Percentiles rank a stretch among this genome's conserved stretches.
phyloP scores from a whole-genome alignment of 37 sponge, comb jelly and placozoan species.

The Tethya wilhelma region DNA sequence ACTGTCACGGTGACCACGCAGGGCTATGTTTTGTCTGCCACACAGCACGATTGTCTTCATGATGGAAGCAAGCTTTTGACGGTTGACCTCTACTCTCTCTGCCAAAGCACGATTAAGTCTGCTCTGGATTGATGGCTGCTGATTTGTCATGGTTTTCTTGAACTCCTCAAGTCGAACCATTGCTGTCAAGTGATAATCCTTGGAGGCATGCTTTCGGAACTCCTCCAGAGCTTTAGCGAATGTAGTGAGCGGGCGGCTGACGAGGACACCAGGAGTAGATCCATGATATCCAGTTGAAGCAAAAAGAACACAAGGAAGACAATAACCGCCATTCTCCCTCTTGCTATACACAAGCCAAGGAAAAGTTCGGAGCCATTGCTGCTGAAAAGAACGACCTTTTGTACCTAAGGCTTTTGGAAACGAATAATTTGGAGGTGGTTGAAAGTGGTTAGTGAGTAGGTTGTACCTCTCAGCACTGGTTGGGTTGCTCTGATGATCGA shows the following conservation, averaged over 20 bases:
- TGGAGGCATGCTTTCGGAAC: slow-evolving; percentile 25
- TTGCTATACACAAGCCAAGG: slow-evolving; percentile 50
- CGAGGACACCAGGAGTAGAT: slow-evolving; percentile 34
- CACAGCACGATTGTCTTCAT: slow-evolving; percentile 37
- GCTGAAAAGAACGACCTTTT: too few species aligned
- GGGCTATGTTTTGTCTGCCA: slow-evolving; percentile 46
- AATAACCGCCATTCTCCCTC: slow-evolving; percentile 56
- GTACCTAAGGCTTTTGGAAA: too few species aligned
- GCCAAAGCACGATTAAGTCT: neutral
- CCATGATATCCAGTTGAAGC: neutral
- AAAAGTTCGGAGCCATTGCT: too few species aligned
- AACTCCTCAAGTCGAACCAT: slow-evolving; percentile 30
- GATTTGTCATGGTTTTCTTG: slow-evolving; percentile 25
- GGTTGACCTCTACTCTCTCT: slow-evolving; percentile 19
- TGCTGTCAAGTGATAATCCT: slow-evolving; percentile 56
- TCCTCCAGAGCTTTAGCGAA: slow-evolving; percentile 29
- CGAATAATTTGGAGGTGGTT: too few species aligned
- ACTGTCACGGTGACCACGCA: slow-evolving; percentile 40
- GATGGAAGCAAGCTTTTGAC: slow-evolving; percentile 43
- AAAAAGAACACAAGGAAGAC: slow-evolving; percentile 52
- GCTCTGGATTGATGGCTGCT: neutral
- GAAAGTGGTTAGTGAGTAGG: too few species aligned
- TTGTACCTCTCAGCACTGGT: too few species aligned
- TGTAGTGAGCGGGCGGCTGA: slow-evolving; percentile 33
- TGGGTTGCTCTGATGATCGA: too few species aligned